Conservation (phyloP, 64 coral and sea anemone species). For the Actinia tenebrosa region DNA sequence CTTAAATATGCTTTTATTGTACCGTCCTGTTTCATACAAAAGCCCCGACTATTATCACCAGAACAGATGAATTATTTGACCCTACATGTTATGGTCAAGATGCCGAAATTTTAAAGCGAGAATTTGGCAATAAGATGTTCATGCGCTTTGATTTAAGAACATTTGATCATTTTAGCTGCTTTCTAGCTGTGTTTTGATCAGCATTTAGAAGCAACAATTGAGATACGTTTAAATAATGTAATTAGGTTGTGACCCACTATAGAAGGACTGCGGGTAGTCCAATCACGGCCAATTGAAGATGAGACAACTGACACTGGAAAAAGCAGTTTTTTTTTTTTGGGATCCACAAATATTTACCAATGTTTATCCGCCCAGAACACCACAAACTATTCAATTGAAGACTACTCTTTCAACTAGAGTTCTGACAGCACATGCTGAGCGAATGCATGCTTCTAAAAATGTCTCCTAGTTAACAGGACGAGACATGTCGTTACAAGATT, state of each 20-base stretch:
- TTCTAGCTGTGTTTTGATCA: not conserved
- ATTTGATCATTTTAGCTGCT: not conserved
- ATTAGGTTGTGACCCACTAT: conserved; percentile 4
- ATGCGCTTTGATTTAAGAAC: not conserved
- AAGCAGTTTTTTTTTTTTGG: not conserved
- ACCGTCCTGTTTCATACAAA: not conserved
- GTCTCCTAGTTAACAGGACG: not conserved
- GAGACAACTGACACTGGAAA: not conserved
- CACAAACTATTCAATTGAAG: conserved; percentile 4
- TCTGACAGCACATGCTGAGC: not conserved
- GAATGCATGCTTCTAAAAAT: not conserved
- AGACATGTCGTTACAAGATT: conserved; percentile 1
- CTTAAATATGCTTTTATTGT: not conserved
- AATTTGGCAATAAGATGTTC: not conserved
- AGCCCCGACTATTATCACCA: not conserved
- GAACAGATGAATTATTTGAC: not conserved
- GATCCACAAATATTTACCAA: conserved; percentile 12
- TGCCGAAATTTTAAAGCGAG: not conserved
- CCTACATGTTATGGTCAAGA: not conserved
- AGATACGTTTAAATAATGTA: not conserved
- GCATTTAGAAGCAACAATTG: not conserved
- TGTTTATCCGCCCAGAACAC: conserved; percentile 20
- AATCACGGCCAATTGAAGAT: not conserved
- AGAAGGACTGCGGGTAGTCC: not conserved
- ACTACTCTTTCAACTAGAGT: not conserved